These are phyloP conservation scores for Myotis brandtii DNA, from an alignment of 2,113 vertebrate genomes.

Conservation along the genomic window DNA sequence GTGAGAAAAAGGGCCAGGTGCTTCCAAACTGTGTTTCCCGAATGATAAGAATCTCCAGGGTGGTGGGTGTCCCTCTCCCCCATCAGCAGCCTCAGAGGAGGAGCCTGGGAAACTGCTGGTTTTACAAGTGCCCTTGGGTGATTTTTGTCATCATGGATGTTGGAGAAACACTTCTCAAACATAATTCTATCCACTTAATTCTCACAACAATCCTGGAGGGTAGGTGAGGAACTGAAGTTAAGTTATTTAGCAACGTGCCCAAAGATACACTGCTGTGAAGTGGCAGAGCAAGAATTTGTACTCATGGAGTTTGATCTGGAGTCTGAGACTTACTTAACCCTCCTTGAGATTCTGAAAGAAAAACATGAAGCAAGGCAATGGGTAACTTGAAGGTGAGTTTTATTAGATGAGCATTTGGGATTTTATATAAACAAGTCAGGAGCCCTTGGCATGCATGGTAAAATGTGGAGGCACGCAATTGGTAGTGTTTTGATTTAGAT, in stretches of 20 bases:
- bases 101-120: neutral
- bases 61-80: neutral
- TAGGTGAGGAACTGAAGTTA: slow-evolving; percentile 11
- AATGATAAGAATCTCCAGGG: slow-evolving; percentile 1
- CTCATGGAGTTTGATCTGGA: neutral
- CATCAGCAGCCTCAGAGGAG: neutral
- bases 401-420: neutral
- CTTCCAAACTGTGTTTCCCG: slow-evolving; percentile 33
- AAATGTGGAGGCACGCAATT: neutral
- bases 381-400: neutral
- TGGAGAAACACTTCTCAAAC: slow-evolving; percentile 37
- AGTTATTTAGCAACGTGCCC: neutral
- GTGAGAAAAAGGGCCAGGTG: slow-evolving; percentile 38
- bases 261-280: neutral
- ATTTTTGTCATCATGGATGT: slow-evolving; percentile 33
- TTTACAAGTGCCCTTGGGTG: slow-evolving; percentile 40
- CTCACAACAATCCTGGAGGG: neutral
- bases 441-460: neutral
- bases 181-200: slow-evolving; percentile 37
- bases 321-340: neutral
- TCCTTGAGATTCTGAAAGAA: neutral
- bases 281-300: neutral
- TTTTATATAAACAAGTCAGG: neutral
- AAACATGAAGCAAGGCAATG: neutral
- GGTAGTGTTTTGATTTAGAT: neutral